Conservation (phyloP, 1,140 invertebrate species). For the Cydia pomonella region DNA sequence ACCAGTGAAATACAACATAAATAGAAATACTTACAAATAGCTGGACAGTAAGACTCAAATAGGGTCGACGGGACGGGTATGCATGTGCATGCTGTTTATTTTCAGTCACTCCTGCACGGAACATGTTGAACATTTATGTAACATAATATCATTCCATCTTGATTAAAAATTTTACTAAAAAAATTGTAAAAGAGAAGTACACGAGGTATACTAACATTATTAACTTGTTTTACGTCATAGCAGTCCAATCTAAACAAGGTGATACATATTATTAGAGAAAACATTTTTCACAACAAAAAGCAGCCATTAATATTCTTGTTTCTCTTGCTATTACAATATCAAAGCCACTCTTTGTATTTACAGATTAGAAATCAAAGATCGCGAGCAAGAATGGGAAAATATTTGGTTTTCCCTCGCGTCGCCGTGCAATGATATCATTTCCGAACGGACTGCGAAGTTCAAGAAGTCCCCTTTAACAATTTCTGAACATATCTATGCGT, state of each 20-base stretch:
- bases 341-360: constrained; percentile 12
- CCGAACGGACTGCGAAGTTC: constrained; percentile 46
- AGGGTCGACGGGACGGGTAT: no score
- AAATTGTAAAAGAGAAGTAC: no score
- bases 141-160: no score
- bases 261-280: neutral
- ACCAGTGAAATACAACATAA: no score
- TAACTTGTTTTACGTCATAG: neutral
- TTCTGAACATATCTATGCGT: constrained; percentile 45
- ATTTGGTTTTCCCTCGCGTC: constrained; percentile 31
- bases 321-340: constrained; percentile 16
- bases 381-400: constrained; percentile 19
- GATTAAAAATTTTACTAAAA: no score
- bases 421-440: constrained; percentile 33
- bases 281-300: neutral
- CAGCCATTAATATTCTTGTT: constrained; percentile 13
- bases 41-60: no score
- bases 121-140: no score
- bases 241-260: neutral
- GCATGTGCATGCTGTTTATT: no score
- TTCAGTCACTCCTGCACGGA: no score
- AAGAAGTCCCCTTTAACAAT: constrained; percentile 60
- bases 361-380: constrained; percentile 32
- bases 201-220: no score
- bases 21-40: no score